Percentiles rank a stretch among this genome's conserved stretches.
phyloP scores from a whole-genome alignment of 2,113 vertebrate species.

The Thinocorus orbignyianus region DNA sequence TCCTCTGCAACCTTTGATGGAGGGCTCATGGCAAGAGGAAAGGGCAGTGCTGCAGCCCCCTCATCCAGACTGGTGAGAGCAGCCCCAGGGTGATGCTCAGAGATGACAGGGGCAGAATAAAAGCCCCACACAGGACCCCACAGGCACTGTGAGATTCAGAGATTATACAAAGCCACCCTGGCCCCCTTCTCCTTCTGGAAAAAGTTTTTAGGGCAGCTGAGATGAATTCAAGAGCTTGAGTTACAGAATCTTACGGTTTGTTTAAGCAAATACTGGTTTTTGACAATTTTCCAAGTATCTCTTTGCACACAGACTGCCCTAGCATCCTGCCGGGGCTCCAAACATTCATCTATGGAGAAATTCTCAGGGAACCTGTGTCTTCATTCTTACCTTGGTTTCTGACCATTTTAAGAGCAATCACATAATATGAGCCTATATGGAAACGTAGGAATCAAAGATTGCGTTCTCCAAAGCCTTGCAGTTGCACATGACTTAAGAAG shows the following conservation, averaged over 20 bases:
- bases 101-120: background rate
- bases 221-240: background rate
- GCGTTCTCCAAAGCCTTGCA: background rate
- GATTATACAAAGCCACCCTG: background rate
- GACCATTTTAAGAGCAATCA: background rate
- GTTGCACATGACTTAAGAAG: background rate
- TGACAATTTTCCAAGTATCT: conserved; percentile 50
- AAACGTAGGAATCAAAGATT: background rate
- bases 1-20: background rate
- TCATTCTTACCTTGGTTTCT: conserved; percentile 16
- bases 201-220: background rate
- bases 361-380: conserved; percentile 11
- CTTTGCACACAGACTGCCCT: background rate
- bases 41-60: background rate
- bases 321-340: background rate
- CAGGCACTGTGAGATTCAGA: background rate
- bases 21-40: background rate
- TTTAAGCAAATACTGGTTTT: conserved; percentile 22
- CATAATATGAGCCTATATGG: background rate
- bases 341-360: conserved; percentile 1
- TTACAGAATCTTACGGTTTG: background rate
- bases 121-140: background rate
- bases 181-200: background rate
- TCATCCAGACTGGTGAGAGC: background rate
- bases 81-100: background rate